Base-by-base conservation (phyloP, 2,888 invertebrate genomes). In the Oscheius onirici region DNA sequence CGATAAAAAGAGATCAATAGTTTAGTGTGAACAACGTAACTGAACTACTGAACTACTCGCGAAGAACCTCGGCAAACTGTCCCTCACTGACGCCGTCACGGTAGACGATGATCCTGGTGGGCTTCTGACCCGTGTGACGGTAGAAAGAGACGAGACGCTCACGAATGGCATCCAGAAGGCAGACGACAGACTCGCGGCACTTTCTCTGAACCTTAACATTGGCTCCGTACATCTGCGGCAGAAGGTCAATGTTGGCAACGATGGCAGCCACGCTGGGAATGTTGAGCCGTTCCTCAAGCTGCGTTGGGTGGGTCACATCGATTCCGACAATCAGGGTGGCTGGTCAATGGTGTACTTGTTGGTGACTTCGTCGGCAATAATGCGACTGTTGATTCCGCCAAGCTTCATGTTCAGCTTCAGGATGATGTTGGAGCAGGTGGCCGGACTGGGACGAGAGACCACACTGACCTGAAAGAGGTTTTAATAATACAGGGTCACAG, bases 241-340 rank as follows among this genome's bases (percentile, higher is more conserved):
- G 73, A 34, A 77, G 73, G 73, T 89, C 88, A 34, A 87, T 73
- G 70, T 87, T 88, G 71, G 82, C 88, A 26, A 89, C 88, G n/a
- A 86, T 34, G n/a, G 91, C 91, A 10, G 91, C 91, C 68, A 92
- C 90, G 0, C 91, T 91, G 0, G 91, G 91, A 74, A 89, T 86
- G 67, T 80, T 81, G 77, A 77, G 73, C 24, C 82, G 76, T 5
- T 88, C 90, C 88, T 92, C 91, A 72, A 93, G 93, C 0, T 94
- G 93, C 1, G 93, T 92, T 0, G 95, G 95, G 90, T 95, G 95
- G 0, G 95, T 95, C 5, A 95, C 95, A 89, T 95, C 95, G 8
- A 95, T 95, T 0, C 95, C 95, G 46, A 94, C 90, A 17, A 92
- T 91, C 91, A 92, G 91, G 15, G 91, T 91, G 41, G 83, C 69